phyloP scores from a whole-genome alignment of 2,888 invertebrate species.

The Argyra leucocephala region DNA sequence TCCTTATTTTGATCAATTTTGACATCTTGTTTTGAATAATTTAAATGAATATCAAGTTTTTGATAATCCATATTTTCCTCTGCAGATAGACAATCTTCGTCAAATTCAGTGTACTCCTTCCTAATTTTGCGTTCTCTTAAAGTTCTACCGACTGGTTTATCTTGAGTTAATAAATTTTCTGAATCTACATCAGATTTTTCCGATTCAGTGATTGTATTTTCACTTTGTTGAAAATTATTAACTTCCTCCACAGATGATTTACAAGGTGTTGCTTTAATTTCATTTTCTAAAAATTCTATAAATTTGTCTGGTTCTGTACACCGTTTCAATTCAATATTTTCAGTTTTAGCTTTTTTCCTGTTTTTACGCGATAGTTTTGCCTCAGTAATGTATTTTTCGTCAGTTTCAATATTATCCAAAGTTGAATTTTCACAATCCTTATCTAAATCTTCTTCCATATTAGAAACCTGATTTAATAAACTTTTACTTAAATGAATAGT shows the following conservation, averaged over 20 bases:
- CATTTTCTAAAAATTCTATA: constrained; percentile 3
- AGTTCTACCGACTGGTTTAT: neutral
- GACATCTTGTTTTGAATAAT: neutral
- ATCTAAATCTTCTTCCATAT: neutral
- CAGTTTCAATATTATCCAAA: neutral
- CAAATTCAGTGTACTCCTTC: neutral
- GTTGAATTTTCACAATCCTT: neutral
- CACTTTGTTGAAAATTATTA: neutral
- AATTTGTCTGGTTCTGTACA: neutral
- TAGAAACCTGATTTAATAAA: neutral
- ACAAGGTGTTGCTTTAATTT: neutral
- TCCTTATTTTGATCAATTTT: neutral
- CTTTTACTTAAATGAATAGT: neutral
- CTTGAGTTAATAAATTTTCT: neutral
- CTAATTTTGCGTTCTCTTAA: neutral
- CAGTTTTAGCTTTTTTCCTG: neutral
- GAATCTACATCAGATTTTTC: neutral
- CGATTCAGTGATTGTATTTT: neutral
- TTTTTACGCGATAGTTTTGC: neutral
- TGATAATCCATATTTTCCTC: neutral
- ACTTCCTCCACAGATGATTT: neutral
- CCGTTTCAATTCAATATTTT: neutral
- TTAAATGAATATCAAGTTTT: neutral
- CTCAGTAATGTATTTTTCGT: neutral
- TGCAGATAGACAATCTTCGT: neutral